Conservation (phyloP, 2,113 vertebrate species). For the Nycticebus coucang region DNA sequence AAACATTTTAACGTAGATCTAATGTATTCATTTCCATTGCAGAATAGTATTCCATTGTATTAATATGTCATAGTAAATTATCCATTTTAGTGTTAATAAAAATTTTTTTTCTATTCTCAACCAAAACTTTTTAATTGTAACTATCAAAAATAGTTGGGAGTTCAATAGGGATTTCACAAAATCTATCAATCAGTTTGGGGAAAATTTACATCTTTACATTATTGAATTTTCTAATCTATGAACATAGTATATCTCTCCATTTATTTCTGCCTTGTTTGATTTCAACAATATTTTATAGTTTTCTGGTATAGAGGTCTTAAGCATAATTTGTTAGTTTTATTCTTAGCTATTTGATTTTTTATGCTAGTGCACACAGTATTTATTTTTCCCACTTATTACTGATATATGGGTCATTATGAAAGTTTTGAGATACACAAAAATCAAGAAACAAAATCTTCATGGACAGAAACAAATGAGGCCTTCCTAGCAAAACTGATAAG, state of each 20-base stretch:
- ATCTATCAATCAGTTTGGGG: neutral
- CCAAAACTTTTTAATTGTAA: neutral
- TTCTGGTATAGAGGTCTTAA: neutral
- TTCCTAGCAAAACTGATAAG: too few species aligned
- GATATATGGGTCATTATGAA: neutral
- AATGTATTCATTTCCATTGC: neutral
- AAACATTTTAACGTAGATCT: neutral
- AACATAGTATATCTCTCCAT: neutral
- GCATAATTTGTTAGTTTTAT: neutral
- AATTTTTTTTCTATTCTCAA: neutral
- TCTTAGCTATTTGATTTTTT: neutral
- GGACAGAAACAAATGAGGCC: too few species aligned
- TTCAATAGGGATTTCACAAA: neutral
- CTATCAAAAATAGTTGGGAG: neutral
- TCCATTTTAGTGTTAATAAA: neutral
- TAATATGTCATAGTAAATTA: neutral
- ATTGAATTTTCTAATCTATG: neutral
- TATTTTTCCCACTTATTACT: neutral
- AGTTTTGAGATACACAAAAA: too few species aligned
- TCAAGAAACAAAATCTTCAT: too few species aligned
- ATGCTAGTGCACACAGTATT: neutral
- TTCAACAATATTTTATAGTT: neutral
- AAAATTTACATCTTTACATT: neutral
- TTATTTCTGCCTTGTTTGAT: slow-evolving; percentile 10
- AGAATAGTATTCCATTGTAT: neutral